These are phyloP conservation scores for Rhea pennata DNA, from an alignment of 2,113 vertebrate genomes.

Conservation along the genomic window DNA sequence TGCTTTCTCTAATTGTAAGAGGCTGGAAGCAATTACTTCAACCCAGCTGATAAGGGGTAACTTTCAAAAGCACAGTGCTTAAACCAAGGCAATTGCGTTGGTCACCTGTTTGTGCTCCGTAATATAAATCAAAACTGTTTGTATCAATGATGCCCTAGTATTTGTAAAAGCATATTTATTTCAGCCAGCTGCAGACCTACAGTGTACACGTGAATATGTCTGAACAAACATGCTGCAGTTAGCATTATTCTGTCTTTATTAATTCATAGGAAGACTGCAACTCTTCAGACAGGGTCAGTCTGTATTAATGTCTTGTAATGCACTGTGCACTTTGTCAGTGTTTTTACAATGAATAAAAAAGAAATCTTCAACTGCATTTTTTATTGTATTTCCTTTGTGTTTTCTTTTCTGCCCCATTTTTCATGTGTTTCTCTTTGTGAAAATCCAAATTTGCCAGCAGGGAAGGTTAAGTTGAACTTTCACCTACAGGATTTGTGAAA, in stretches of 20 bases:
- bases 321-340: background rate
- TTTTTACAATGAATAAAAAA: background rate
- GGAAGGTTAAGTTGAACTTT: background rate
- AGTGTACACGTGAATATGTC: background rate
- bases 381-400: background rate
- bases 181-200: conserved; percentile 8
- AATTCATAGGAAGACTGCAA: background rate
- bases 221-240: background rate
- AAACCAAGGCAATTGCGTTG: background rate
- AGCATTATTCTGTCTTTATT: background rate
- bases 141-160: background rate
- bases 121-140: background rate
- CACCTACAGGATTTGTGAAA: background rate
- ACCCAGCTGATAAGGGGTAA: background rate
- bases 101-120: background rate
- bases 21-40: background rate
- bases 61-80: background rate
- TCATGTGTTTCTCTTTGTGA: background rate
- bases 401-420: background rate
- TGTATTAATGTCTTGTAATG: background rate
- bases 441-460: background rate
- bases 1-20: background rate
- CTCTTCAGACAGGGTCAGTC: background rate
- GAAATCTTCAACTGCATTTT: background rate
- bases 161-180: conserved; percentile 24